Conservation (phyloP, 2,797 vertebrate genomes). For the Sorex maritimensis region DNA sequence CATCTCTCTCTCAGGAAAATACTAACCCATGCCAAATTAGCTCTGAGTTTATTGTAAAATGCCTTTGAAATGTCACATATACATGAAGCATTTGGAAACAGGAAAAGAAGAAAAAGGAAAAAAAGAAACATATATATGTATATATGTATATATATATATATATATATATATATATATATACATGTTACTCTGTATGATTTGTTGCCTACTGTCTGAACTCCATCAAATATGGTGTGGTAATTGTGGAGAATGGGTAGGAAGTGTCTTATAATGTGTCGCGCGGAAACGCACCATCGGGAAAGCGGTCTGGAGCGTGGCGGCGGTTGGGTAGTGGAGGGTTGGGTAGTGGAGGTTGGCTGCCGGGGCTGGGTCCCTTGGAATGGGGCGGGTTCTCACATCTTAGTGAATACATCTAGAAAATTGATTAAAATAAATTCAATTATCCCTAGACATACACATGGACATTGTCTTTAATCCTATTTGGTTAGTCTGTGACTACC, state of each 20-base stretch:
- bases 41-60: slow-evolving; percentile 71
- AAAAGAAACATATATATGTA: neutral
- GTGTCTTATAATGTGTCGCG: too few species aligned
- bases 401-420: neutral
- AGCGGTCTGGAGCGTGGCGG: too few species aligned
- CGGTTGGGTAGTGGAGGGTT: too few species aligned
- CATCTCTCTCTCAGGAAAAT: slow-evolving; percentile 81
- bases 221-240: too few species aligned
- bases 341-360: too few species aligned
- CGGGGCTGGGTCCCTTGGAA: too few species aligned
- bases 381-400: neutral
- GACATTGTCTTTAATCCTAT: slow-evolving; percentile 25
- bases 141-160: neutral
- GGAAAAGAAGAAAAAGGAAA: neutral
- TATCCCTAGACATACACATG: neutral
- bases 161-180: too few species aligned
- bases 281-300: too few species aligned
- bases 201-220: too few species aligned
- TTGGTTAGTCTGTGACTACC: neutral
- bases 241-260: too few species aligned
- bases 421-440: slow-evolving; percentile 46
- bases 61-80: neutral
- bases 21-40: slow-evolving; percentile 82
- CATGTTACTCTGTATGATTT: too few species aligned
- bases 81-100: slow-evolving; percentile 3